phyloP scores from a whole-genome alignment of 2,113 vertebrate genomes.

The Tychaedon coryphoeus region DNA sequence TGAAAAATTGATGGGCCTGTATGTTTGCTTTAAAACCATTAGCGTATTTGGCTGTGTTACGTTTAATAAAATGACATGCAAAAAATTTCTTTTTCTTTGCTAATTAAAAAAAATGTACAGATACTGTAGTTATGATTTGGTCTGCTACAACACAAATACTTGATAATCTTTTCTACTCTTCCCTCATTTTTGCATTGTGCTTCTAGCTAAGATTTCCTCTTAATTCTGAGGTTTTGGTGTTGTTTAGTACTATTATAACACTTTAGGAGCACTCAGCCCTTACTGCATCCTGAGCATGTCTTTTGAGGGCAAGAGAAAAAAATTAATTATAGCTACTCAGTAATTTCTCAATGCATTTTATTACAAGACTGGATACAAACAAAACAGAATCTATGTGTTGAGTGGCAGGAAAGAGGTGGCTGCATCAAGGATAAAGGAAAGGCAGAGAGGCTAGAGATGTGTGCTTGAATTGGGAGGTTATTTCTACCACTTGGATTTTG shows the following conservation, averaged over 20 bases:
- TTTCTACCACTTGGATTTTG: neutral
- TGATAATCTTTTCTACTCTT: neutral
- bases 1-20: neutral
- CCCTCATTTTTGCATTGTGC: neutral
- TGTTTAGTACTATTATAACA: neutral
- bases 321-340: neutral
- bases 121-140: neutral
- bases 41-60: rapidly evolving
- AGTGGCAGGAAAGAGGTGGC: neutral
- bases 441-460: neutral
- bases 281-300: neutral
- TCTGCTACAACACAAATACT: neutral
- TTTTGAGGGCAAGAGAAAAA: neutral
- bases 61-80: neutral
- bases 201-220: neutral
- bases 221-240: neutral
- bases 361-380: neutral
- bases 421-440: neutral
- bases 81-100: neutral
- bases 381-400: neutral
- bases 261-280: neutral
- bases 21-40: neutral
- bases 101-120: neutral
- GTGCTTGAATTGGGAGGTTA: neutral
- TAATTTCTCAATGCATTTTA: neutral